A percentile compares a stretch with the other conserved stretches of the same genome.
These are phyloP conservation scores for Hydrotaea diabolus DNA, from an alignment of 2,888 invertebrate genomes.

Conservation along the genomic window DNA sequence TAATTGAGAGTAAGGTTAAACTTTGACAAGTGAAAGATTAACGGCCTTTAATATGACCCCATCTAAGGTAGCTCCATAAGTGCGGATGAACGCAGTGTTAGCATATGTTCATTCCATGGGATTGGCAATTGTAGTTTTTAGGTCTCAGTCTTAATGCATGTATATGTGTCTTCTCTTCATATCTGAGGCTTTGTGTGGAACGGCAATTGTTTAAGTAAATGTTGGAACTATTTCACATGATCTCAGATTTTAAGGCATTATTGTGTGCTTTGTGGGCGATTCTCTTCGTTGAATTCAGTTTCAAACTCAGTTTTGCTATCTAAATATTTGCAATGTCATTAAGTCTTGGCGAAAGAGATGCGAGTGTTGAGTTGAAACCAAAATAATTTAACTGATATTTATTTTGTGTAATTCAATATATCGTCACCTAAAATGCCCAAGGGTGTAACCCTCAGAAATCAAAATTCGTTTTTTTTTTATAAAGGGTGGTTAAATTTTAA, in stretches of 20 bases:
- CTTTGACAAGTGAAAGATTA: no score
- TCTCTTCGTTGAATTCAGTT: not conserved
- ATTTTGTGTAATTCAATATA: no score
- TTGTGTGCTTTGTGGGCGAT: constrained; percentile 21
- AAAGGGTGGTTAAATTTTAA: no score
- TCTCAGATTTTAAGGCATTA: constrained; percentile 1
- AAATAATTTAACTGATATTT: not conserved
- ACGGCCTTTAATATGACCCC: no score
- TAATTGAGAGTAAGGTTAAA: no score
- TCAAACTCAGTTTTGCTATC: not conserved
- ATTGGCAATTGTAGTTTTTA: constrained; percentile 16
- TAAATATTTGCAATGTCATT: constrained; percentile 54
- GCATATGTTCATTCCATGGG: constrained; percentile 4
- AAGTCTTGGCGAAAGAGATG: not conserved
- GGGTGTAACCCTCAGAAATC: no score
- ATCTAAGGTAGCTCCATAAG: not conserved
- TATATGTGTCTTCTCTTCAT: not conserved
- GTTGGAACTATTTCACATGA: constrained; percentile 30
- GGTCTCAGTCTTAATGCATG: not conserved
- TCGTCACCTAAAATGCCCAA: no score
- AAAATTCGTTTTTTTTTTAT: no score
- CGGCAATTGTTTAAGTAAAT: constrained; percentile 45
- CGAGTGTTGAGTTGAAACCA: not conserved
- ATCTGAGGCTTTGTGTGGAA: constrained; percentile 9
- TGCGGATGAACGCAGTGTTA: not conserved